phyloP scores from a whole-genome alignment of 2,888 invertebrate genomes.

The Amiota communis region DNA sequence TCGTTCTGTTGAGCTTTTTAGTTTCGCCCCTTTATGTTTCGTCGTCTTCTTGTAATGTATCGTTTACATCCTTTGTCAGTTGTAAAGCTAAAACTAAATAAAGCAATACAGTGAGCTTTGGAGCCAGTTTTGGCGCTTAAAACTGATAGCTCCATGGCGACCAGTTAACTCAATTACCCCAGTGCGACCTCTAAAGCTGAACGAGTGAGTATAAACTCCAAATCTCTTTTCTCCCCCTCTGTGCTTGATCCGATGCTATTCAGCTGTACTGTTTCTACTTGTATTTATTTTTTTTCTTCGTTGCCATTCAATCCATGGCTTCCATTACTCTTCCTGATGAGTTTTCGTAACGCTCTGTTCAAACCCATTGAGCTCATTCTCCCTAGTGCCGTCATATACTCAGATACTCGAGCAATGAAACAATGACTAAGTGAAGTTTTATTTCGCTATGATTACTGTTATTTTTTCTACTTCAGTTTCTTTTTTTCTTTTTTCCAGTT shows the following conservation, averaged over 20 bases:
- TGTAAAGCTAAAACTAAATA: too few relatives aligned
- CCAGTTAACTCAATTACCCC: slow-evolving; percentile 20
- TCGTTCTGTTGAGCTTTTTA: too few relatives aligned
- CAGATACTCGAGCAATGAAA: background rate
- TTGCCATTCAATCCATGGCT: too few relatives aligned
- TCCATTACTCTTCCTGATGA: too few relatives aligned
- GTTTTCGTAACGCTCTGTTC: too few relatives aligned
- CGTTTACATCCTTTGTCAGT: too few relatives aligned
- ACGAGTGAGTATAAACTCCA: too few relatives aligned
- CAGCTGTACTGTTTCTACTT: background rate
- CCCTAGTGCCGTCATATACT: background rate
- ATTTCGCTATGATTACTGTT: slow-evolving; percentile 14
- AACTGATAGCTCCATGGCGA: slow-evolving; percentile 10
- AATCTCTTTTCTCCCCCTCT: too few relatives aligned
- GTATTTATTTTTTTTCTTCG: background rate
- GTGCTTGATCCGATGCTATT: background rate
- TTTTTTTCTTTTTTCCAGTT: background rate
- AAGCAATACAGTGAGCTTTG: too few relatives aligned
- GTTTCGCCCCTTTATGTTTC: too few relatives aligned
- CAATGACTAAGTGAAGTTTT: slow-evolving; percentile 22
- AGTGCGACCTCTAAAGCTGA: background rate
- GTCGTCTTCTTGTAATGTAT: too few relatives aligned
- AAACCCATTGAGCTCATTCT: too few relatives aligned
- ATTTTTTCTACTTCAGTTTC: background rate
- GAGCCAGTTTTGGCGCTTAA: background rate